These are phyloP conservation scores for Neopelma chrysocephalum DNA, from an alignment of 2,797 vertebrate species.

Conservation along the genomic window DNA sequence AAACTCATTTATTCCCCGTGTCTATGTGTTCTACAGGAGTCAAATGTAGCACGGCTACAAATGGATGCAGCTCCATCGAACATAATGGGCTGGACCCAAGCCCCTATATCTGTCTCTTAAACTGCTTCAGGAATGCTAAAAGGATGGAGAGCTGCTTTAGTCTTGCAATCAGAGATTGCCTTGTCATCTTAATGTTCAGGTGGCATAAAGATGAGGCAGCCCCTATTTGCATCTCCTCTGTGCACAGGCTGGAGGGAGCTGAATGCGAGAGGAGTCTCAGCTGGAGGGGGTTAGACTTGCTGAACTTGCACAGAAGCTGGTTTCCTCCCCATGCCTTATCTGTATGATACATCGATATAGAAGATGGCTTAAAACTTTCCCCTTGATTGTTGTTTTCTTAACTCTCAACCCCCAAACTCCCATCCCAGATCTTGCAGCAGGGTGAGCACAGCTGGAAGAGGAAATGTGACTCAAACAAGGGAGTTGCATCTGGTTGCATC, in stretches of 20 bases:
- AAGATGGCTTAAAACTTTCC: not conserved
- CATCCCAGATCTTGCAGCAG: not conserved
- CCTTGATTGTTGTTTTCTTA: not conserved
- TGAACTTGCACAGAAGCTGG: not conserved
- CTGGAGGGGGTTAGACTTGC: not conserved
- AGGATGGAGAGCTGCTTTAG: not conserved
- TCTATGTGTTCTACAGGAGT: constrained; percentile 31
- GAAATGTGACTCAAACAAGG: not conserved
- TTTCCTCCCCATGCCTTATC: not conserved
- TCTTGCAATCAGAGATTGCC: not conserved
- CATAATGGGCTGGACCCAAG: constrained; percentile 44
- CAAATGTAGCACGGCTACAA: not conserved
- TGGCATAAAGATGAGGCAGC: constrained; percentile 36
- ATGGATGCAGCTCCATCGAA: constrained; percentile 17
- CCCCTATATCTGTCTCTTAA: constrained; percentile 26
- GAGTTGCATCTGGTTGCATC: not conserved
- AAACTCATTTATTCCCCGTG: constrained; percentile 48
- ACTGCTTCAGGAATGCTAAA: not conserved
- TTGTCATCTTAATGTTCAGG: constrained; percentile 46
- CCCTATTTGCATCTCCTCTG: not conserved
- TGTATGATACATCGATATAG: not conserved
- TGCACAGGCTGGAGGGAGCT: not conserved
- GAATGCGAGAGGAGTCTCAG: not conserved
- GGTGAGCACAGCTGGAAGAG: not conserved
- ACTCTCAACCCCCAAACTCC: not conserved